Evolutionary conservation across 2,797 vertebrate species (phyloP).

Genomic region (Syncerus caffer): DNA sequence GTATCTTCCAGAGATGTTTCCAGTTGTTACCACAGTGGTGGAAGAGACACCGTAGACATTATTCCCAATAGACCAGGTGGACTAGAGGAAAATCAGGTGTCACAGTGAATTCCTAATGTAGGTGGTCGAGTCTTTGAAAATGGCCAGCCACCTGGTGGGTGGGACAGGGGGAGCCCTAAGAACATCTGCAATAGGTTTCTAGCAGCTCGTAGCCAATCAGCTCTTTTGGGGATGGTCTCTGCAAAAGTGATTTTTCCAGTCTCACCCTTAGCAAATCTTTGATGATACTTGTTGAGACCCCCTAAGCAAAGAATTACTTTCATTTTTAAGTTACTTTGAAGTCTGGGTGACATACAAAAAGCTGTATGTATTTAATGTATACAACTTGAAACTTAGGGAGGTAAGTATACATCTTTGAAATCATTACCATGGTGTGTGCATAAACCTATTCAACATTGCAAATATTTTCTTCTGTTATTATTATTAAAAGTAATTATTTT

Average conservation of each 20-base stretch:
- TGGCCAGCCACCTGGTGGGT: neutral
- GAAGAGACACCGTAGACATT: neutral
- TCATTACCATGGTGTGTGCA: neutral
- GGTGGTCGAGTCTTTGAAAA: neutral
- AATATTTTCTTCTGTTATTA: neutral
- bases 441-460: neutral
- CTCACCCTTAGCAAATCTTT: neutral
- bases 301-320: neutral
- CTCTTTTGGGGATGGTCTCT: neutral
- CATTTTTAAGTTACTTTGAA: neutral
- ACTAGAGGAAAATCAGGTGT: neutral
- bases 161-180: neutral
- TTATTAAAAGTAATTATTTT: neutral
- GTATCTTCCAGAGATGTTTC: neutral
- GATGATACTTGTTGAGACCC: neutral
- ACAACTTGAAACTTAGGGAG: neutral
- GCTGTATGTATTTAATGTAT: neutral
- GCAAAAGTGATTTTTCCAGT: neutral
- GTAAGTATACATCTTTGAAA: neutral
- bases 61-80: neutral
- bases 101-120: neutral
- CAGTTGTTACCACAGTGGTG: neutral
- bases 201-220: neutral
- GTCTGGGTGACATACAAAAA: neutral
- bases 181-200: neutral